phyloP scores from a whole-genome alignment of 2,113 vertebrate genomes.

The Bubo bubo region DNA sequence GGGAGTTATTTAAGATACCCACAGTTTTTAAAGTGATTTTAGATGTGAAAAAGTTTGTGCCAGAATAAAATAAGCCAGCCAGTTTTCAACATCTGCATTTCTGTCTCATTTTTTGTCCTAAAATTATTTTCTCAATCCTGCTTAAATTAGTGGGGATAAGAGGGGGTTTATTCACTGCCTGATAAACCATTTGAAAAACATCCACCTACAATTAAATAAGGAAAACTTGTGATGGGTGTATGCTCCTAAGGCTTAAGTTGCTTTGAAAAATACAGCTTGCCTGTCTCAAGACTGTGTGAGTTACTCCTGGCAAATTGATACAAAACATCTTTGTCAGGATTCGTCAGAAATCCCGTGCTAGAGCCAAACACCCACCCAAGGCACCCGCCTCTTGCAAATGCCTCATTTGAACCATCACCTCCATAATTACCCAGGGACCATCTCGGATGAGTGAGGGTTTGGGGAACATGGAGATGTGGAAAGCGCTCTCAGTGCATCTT shows the following conservation, averaged over 20 bases:
- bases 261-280: neutral
- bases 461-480: neutral
- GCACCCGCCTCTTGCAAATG: neutral
- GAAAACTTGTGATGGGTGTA: neutral
- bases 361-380: neutral
- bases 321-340: neutral
- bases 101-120: neutral
- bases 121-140: neutral
- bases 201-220: neutral
- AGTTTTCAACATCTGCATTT: neutral
- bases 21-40: neutral
- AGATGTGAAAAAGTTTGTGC: neutral
- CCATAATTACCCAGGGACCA: neutral
- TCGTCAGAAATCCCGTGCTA: neutral
- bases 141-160: neutral
- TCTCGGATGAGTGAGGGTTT: neutral
- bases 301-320: neutral
- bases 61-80: neutral
- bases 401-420: neutral
- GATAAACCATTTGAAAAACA: neutral
- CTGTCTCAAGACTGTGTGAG: neutral
- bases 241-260: neutral
- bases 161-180: neutral
- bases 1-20: neutral
- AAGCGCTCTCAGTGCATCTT: accelerated